Evolutionary conservation across 1,140 invertebrate species (phyloP), one percentile per base, ranked within the genome.

Genomic region (Drosophila arawakana): DNA sequence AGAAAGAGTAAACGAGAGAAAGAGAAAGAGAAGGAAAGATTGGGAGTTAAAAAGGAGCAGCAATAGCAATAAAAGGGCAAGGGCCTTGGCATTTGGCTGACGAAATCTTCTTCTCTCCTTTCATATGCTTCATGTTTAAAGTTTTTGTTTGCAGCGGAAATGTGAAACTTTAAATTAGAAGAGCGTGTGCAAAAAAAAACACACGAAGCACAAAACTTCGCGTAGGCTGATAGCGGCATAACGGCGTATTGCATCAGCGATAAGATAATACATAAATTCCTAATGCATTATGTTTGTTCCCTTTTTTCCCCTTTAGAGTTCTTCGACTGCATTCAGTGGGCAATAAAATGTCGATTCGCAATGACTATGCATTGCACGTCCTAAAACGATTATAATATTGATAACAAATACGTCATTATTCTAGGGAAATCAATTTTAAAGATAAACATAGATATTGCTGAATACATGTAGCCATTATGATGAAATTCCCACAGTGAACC

Each of bases 151-250:
- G 41, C 34, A 39, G 9, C 21, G 61, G 74, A 63, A 82, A 81
- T 44, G 11, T 25, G 60, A 82, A 76, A 79, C 72, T 82, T 76
- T 65, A 66, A 82, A 76, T 57, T 82, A 34, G 43, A 79, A 25
- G 25, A 30, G 46, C 13, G 39, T 58, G 34, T n/a, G 13, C 8
- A 58, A 66, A 43, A 55, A 18, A 3, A 41, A 3, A 2, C 15
- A 10, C 13, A 10, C 30, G 9, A 35, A 10, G 18, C 49, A 11
- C 21, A 2, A 35, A 18, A 15, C 39, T 11, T 13, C 5, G 1
- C 15, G 9, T 5, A 11, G 25, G 10, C 44, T 50, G 39, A 54
- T 65, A 60, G 21, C 25, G 1, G 8, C 44, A n/a, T 15, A 30
- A 10, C 43, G 4, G 34, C 13, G 1, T 8, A 75, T 82, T 82